A percentile compares a stretch with the other conserved stretches of the same genome.
phyloP scores from a whole-genome alignment of 2,797 vertebrate genomes.

The Hyperoplus immaculatus region DNA sequence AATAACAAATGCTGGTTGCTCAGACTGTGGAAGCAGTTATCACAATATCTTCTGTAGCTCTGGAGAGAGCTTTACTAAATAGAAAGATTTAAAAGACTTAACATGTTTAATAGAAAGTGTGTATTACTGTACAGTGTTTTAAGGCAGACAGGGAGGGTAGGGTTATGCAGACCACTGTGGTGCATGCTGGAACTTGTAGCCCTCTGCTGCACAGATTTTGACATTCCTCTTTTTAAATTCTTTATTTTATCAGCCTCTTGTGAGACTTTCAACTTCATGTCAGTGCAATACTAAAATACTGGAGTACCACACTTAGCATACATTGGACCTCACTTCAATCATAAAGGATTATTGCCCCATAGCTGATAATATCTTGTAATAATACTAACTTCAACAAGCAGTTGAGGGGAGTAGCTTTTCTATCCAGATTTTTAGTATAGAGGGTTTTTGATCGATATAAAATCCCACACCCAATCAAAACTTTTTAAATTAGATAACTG shows the following conservation, averaged over 20 bases:
- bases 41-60: not conserved
- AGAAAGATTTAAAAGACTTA: not conserved
- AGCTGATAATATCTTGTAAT: conserved; percentile 1
- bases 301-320: not conserved
- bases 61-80: not conserved
- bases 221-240: not conserved
- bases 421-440: not conserved
- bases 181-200: not conserved
- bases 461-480: conserved; percentile 8
- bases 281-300: not conserved
- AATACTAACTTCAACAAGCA: not conserved
- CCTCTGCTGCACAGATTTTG: not conserved
- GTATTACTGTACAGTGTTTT: not conserved
- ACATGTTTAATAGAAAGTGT: not conserved
- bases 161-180: not conserved
- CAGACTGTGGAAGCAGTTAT: not conserved
- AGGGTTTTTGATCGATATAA: conserved; percentile 26
- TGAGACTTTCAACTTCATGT: not conserved
- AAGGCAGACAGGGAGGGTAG: not conserved
- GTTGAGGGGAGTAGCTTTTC: conserved; percentile 7
- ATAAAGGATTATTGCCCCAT: not conserved
- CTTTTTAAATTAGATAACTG: conserved; percentile 11
- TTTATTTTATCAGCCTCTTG: not conserved
- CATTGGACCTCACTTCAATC: not conserved
- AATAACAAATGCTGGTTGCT: not conserved